These are phyloP conservation scores for Anomalospiza imberbis DNA, from an alignment of 2,797 vertebrate genomes.

Conservation along the genomic window DNA sequence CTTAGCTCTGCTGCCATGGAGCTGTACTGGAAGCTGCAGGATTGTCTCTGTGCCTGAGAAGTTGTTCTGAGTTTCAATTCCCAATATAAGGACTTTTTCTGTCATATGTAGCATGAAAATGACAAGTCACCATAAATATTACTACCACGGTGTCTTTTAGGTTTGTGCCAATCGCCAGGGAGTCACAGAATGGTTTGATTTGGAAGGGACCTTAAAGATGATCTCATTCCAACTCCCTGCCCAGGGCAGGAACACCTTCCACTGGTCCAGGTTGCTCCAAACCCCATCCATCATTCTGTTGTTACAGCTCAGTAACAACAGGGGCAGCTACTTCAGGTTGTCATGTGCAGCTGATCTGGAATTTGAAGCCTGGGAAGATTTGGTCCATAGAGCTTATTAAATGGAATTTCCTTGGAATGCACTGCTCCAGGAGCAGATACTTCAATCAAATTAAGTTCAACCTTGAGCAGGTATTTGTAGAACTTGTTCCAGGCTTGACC, in stretches of 20 bases:
- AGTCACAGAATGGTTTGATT: background rate
- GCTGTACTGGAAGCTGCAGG: background rate
- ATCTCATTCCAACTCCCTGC: background rate
- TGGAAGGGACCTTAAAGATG: background rate
- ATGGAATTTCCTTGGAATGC: background rate
- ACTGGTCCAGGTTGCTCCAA: background rate
- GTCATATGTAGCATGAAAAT: rapidly evolving
- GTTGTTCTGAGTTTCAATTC: background rate
- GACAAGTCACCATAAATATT: background rate
- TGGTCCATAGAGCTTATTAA: background rate
- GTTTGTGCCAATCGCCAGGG: background rate
- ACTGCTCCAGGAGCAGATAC: background rate
- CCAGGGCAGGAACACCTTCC: background rate
- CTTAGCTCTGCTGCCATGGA: background rate
- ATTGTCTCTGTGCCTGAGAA: background rate
- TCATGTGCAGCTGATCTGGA: background rate
- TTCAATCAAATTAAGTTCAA: background rate
- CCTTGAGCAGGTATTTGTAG: background rate
- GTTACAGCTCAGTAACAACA: background rate
- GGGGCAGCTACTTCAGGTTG: background rate
- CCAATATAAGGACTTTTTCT: background rate
- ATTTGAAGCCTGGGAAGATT: background rate
- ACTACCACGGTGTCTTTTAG: background rate
- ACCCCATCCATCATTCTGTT: background rate
- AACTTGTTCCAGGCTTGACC: background rate